phyloP scores from a whole-genome alignment of 2,888 invertebrate species.

The Nephrotoma guestfalica region DNA sequence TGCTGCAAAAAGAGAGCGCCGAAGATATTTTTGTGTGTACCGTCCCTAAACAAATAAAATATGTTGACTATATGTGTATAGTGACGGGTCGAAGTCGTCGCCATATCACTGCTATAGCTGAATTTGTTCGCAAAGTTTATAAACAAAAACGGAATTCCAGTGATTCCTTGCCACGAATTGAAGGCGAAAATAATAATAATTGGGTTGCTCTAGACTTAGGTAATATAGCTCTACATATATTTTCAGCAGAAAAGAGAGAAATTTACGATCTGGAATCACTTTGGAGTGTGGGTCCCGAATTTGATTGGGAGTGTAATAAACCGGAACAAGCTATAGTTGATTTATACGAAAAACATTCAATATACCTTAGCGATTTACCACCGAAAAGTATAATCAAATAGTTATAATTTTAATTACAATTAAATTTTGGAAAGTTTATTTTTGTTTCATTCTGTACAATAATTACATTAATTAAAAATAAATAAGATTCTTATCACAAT shows the following conservation, averaged over 20 bases:
- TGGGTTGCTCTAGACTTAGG: slow-evolving; percentile 90
- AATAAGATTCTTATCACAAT: too few species aligned
- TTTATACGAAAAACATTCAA: slow-evolving; percentile 51
- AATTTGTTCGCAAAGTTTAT: slow-evolving; percentile 59
- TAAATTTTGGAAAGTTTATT: too few species aligned
- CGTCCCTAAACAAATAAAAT: slow-evolving; percentile 57
- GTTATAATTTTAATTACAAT: neutral
- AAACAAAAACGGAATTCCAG: slow-evolving; percentile 49
- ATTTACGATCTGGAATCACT: slow-evolving; percentile 79
- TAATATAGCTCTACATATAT: slow-evolving; percentile 83
- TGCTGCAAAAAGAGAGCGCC: slow-evolving; percentile 63
- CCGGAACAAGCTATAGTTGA: slow-evolving; percentile 43
- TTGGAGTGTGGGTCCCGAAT: slow-evolving; percentile 76
- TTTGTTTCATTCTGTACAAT: too few species aligned
- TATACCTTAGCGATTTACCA: slow-evolving; percentile 46
- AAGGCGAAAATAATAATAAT: slow-evolving; percentile 58
- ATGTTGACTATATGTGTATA: slow-evolving; percentile 74
- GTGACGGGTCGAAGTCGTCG: slow-evolving; percentile 57
- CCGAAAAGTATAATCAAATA: slow-evolving; percentile 30
- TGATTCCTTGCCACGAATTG: slow-evolving; percentile 59
- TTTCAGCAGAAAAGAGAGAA: slow-evolving; percentile 51
- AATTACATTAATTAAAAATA: too few species aligned
- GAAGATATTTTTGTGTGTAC: slow-evolving; percentile 65
- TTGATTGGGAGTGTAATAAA: slow-evolving; percentile 53
- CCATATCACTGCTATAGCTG: slow-evolving; percentile 59